These are phyloP conservation scores for Sceloporus tristichus DNA, from an alignment of 2,113 vertebrate species.

Conservation along the genomic window DNA sequence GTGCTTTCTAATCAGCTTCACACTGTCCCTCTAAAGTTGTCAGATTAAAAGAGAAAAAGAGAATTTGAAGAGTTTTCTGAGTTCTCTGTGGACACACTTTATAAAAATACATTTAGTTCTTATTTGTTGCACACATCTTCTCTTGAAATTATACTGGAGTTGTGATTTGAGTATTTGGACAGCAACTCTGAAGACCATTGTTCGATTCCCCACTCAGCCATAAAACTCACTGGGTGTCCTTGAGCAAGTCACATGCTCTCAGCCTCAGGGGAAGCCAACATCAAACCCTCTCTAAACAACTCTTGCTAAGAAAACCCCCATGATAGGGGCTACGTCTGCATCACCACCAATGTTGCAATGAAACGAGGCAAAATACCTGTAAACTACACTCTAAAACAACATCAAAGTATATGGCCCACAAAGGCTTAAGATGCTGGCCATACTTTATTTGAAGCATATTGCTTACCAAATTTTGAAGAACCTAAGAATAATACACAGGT, in stretches of 20 bases:
- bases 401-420: neutral
- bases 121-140: neutral
- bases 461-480: neutral
- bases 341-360: no score
- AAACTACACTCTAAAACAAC: no score
- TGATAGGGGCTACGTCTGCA: no score
- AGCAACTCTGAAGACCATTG: neutral
- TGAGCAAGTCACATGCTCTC: no score
- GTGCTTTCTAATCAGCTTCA: neutral
- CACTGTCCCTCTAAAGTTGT: neutral
- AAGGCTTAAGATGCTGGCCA: neutral
- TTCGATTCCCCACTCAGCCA: no score
- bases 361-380: no score
- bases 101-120: neutral
- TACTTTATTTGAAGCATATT: neutral
- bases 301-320: no score
- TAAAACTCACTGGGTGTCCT: no score
- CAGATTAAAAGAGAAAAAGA: neutral
- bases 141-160: neutral
- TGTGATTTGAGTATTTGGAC: neutral
- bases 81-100: neutral
- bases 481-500: neutral
- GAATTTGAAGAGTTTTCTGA: constrained; percentile 1
- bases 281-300: no score
- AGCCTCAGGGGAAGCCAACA: no score